Evolutionary conservation across 2,113 vertebrate genomes (phyloP).

Genomic region (Myotis lucifugus): DNA sequence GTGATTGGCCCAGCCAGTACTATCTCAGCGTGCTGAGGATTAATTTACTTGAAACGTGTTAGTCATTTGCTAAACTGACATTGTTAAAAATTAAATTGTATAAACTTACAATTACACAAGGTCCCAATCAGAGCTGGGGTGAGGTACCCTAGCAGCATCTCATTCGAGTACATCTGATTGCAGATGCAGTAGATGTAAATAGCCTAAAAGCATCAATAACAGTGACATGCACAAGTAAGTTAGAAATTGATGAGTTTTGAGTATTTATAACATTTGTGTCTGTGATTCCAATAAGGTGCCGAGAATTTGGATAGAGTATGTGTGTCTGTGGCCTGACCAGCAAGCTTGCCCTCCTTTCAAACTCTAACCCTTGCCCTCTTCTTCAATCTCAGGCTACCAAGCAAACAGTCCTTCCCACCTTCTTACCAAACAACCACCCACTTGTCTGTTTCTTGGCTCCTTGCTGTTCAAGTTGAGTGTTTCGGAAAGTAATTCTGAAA

Average conservation of each 20-base stretch:
- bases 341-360: neutral
- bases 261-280: neutral
- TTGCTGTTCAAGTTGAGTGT: neutral
- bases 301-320: neutral
- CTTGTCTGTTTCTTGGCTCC: neutral
- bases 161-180: neutral
- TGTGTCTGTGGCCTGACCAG: neutral
- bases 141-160: neutral
- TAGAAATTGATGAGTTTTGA: neutral
- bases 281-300: neutral
- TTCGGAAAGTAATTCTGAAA: neutral
- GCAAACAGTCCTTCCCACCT: neutral
- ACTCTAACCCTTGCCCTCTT: neutral
- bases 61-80: neutral
- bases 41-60: neutral
- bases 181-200: neutral
- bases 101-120: neutral
- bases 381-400: neutral
- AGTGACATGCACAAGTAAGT: neutral
- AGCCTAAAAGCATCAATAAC: neutral
- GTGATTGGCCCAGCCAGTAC: neutral
- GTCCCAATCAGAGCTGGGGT: neutral
- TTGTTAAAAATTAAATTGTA: neutral
- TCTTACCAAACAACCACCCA: neutral
- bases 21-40: neutral